Evolutionary conservation across 2,113 vertebrate genomes (phyloP).

Genomic region (Talpa occidentalis): DNA sequence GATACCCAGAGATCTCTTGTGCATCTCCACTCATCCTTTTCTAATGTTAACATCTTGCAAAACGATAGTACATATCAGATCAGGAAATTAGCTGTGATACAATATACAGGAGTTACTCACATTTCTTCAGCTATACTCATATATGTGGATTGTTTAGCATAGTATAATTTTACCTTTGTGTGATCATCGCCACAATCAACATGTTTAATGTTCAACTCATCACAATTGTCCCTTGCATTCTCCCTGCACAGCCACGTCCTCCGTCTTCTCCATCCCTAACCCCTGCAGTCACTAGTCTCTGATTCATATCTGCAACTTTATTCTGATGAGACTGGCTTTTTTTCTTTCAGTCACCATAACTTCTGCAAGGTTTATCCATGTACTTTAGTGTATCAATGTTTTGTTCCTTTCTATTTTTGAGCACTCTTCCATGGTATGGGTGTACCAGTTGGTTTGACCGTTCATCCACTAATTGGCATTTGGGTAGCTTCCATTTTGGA

Average conservation of each 20-base stretch:
- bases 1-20: neutral
- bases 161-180: no score
- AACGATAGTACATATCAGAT: neutral
- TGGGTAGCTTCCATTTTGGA: neutral
- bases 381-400: neutral
- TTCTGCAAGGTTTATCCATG: neutral
- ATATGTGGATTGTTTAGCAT: neutral
- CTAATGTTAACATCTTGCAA: neutral
- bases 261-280: neutral
- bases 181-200: no score
- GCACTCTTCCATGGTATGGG: neutral
- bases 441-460: neutral
- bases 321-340: neutral
- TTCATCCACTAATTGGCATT: neutral
- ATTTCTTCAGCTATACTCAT: neutral
- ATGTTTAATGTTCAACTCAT: neutral
- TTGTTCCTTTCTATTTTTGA: neutral
- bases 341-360: neutral
- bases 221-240: accelerated
- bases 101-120: neutral
- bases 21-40: neutral
- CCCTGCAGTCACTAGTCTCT: neutral
- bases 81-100: no score
- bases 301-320: neutral
- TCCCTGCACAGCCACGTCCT: neutral